A percentile compares a stretch with the other conserved stretches of the same genome.
Evolutionary conservation across 2,797 vertebrate genomes (phyloP).

Genomic region (Ataeniobius toweri): DNA sequence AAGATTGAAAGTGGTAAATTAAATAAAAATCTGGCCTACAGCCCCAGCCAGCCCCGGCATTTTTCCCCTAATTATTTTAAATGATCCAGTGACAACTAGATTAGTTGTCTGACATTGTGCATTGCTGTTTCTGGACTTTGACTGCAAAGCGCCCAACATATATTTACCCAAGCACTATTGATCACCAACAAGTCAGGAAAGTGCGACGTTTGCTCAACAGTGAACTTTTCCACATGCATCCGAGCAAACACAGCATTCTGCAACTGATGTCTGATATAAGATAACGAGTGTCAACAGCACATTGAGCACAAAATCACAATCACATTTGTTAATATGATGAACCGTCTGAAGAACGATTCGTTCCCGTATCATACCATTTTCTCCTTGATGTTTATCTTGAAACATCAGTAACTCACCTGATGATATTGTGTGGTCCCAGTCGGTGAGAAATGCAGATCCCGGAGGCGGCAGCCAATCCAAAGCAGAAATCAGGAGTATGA

Average conservation of each 20-base stretch:
- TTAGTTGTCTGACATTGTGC: constrained; percentile 64
- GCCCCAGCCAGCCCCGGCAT: constrained; percentile 27
- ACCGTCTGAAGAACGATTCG: constrained; percentile 10
- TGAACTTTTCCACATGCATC: constrained; percentile 72
- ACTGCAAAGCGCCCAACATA: constrained; percentile 48
- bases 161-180: constrained; percentile 73
- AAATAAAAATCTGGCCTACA: constrained; percentile 13
- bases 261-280: constrained; percentile 71
- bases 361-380: constrained; percentile 4
- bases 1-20: constrained; percentile 8
- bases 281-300: constrained; percentile 71
- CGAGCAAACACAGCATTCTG: constrained; percentile 69
- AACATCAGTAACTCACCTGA: constrained; percentile 56
- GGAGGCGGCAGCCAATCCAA: constrained; percentile 59
- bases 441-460: constrained; percentile 52
- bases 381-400: constrained; percentile 1
- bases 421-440: constrained; percentile 43
- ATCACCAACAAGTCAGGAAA: constrained; percentile 69
- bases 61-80: constrained; percentile 64
- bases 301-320: constrained; percentile 37
- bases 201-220: constrained; percentile 68
- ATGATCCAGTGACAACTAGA: constrained; percentile 51
- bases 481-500: constrained; percentile 61
- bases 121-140: constrained; percentile 79
- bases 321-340: constrained; percentile 55